Percentiles rank a stretch among this genome's conserved stretches.
phyloP scores from a whole-genome alignment of 1,140 invertebrate genomes.

The Pseudachorutes palmiensis region DNA sequence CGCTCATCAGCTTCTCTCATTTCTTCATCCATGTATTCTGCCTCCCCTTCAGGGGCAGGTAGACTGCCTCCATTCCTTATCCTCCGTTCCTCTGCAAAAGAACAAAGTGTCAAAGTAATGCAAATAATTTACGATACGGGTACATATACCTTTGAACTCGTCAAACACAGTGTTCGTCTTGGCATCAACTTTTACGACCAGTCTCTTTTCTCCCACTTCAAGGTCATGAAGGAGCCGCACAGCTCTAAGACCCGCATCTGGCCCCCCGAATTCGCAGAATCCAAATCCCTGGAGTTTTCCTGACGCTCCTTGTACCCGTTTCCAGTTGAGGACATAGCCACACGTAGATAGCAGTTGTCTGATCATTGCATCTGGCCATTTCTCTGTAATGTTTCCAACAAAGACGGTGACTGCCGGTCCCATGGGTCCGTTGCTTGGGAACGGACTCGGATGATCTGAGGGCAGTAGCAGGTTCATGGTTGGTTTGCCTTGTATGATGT shows the following conservation, averaged over 20 bases:
- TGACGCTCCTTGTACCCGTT: constrained; percentile 76
- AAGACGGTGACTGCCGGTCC: constrained; percentile 94
- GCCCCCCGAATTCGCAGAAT: constrained; percentile 92
- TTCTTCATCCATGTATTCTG: constrained; percentile 71
- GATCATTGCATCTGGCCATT: constrained; percentile 90
- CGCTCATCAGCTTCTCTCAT: constrained; percentile 63
- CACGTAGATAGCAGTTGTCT: constrained; percentile 80
- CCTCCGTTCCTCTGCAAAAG: constrained; percentile 31
- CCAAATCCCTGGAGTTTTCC: constrained; percentile 69
- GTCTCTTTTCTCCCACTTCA: constrained; percentile 82
- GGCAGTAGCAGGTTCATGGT: neutral
- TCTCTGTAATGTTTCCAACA: constrained; percentile 94
- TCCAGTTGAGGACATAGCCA: constrained; percentile 92
- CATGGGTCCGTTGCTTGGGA: constrained; percentile 41
- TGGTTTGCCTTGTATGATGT: constrained; percentile 10
- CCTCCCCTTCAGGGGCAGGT: constrained; percentile 35
- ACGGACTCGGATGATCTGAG: neutral
- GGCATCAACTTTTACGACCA: constrained; percentile 95
- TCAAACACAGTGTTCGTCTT: constrained; percentile 91
- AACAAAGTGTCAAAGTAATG: constrained; percentile 7
- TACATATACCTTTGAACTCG: constrained; percentile 71
- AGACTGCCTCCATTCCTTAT: constrained; percentile 33
- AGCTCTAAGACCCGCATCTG: constrained; percentile 87
- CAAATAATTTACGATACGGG: constrained; percentile 15
- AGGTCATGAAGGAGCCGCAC: constrained; percentile 89